Evolutionary conservation across 2,113 vertebrate species (phyloP).

Genomic region (Marcusenius ussheri): DNA sequence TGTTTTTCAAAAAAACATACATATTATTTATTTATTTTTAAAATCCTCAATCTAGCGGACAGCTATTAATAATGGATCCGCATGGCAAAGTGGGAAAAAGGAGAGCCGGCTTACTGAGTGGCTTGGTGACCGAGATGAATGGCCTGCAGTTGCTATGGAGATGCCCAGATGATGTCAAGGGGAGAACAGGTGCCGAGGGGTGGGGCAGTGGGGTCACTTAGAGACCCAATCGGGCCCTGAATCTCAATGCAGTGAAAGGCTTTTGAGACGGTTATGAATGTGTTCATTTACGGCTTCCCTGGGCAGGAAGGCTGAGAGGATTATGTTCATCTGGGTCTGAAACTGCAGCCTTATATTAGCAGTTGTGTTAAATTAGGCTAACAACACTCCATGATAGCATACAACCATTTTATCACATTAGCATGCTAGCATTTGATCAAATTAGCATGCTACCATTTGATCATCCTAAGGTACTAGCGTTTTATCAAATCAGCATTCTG

Average conservation of each 20-base stretch:
- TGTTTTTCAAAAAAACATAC: not conserved
- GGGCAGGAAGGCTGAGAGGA: not conserved
- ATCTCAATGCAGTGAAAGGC: not conserved
- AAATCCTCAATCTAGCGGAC: conserved; percentile 31
- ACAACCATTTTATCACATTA: not conserved
- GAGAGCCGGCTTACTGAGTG: conserved; percentile 38
- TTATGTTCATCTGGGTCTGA: not conserved
- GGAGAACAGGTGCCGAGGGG: conserved; percentile 51
- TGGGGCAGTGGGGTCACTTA: conserved; percentile 42
- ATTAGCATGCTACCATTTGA: not conserved
- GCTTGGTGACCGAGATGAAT: conserved; percentile 45
- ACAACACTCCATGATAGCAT: not conserved
- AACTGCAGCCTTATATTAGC: not conserved
- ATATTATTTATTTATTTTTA: not conserved
- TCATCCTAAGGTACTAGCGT: not conserved
- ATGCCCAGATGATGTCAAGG: conserved; percentile 32
- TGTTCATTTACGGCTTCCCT: not conserved
- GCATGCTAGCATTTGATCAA: not conserved
- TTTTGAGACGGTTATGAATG: not conserved
- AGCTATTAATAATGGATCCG: conserved; percentile 47
- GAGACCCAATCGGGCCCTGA: conserved; percentile 33
- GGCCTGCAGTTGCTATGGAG: conserved; percentile 66
- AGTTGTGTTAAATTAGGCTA: not conserved
- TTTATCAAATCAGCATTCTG: not conserved
- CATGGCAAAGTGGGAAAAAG: conserved; percentile 30